These are phyloP conservation scores for Ciconia stormi DNA, from an alignment of 2,113 vertebrate genomes.

Conservation along the genomic window DNA sequence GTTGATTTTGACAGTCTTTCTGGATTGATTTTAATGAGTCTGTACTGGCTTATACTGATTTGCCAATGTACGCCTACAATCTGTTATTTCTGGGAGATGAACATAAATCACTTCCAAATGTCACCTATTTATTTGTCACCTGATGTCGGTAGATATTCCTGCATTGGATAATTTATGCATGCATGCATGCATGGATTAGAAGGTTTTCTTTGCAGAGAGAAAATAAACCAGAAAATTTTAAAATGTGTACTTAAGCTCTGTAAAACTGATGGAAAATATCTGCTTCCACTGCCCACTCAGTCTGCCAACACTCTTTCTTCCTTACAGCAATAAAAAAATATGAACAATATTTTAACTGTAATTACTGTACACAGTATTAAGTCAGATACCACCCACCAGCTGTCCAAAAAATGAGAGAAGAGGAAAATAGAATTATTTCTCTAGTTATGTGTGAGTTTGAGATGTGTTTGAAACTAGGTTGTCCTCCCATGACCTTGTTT, in stretches of 20 bases:
- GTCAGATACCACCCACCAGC: constrained; percentile 54
- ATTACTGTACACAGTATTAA: constrained; percentile 62
- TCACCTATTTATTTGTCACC: constrained; percentile 21
- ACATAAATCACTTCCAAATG: background rate
- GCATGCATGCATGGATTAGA: background rate
- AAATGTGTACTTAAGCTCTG: background rate
- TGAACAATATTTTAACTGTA: constrained; percentile 63
- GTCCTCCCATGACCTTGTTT: constrained; percentile 38
- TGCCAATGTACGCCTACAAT: background rate
- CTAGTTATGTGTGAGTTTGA: background rate
- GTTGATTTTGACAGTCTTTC: constrained; percentile 19
- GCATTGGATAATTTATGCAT: background rate
- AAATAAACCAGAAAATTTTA: background rate
- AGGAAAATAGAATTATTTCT: constrained; percentile 1
- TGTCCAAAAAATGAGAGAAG: constrained; percentile 39
- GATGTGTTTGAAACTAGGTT: background rate
- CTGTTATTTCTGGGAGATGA: constrained; percentile 7
- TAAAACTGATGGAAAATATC: constrained; percentile 35
- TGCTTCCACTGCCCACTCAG: constrained; percentile 53
- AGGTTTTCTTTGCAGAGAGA: background rate
- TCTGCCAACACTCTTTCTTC: constrained; percentile 44
- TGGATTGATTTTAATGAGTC: constrained; percentile 22
- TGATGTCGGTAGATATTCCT: background rate
- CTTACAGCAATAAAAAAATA: constrained; percentile 47
- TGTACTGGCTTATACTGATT: background rate